Percentiles rank a stretch among this genome's conserved stretches.
Conservation (phyloP, 2,888 invertebrate species). For the Pollenia griseotomentosa region DNA sequence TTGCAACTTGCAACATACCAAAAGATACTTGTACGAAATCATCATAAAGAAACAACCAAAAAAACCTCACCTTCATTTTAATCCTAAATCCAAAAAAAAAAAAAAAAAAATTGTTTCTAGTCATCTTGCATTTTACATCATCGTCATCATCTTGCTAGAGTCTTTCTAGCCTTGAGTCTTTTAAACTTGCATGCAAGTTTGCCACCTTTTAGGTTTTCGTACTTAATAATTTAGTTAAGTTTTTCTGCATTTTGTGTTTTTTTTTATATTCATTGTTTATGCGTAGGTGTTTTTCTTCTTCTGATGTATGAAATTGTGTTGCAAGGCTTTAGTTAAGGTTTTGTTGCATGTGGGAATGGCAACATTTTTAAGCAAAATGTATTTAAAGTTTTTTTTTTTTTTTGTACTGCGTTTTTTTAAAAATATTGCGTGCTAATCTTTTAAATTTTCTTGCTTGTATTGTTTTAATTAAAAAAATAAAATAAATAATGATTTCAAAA, state of each 20-base stretch:
- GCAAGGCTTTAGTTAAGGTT: conserved; percentile 28
- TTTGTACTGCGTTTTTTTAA: conserved; percentile 28
- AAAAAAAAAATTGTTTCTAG: conserved; percentile 6
- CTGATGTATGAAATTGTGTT: conserved; percentile 12
- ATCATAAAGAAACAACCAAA: conserved; percentile 28
- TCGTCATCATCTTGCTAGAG: conserved; percentile 6
- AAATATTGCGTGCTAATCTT: conserved; percentile 70
- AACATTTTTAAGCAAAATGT: conserved; percentile 40
- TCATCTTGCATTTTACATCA: neutral
- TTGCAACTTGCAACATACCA: conserved; percentile 35
- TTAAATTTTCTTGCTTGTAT: conserved; percentile 43
- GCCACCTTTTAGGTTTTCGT: conserved; percentile 38
- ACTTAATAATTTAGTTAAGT: conserved; percentile 34
- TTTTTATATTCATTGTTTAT: conserved; percentile 40
- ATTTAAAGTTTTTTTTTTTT: conserved; percentile 39
- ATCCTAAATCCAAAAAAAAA: conserved; percentile 1
- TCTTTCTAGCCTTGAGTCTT: neutral
- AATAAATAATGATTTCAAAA: conserved; percentile 43
- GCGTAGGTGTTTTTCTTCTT: conserved; percentile 68
- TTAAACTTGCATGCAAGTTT: conserved; percentile 28
- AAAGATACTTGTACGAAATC: conserved; percentile 31
- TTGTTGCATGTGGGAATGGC: conserved; percentile 64
- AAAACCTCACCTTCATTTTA: conserved; percentile 38
- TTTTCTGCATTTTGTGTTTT: neutral
- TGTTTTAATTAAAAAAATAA: conserved; percentile 70